Base-by-base conservation (phyloP, 2,888 invertebrate species). In the Apotomis betuletana region DNA sequence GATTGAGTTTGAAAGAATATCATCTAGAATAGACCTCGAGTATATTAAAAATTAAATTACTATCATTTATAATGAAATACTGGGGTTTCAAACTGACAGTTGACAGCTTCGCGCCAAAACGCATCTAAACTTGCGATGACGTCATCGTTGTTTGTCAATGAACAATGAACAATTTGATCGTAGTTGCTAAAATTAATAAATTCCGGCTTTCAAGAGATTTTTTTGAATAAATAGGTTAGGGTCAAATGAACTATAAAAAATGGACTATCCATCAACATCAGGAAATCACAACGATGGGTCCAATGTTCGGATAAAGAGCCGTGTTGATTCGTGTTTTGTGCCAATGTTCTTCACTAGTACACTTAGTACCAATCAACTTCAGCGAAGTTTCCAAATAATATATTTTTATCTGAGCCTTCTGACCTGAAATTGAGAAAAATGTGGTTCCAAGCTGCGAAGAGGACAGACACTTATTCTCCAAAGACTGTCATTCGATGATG, bases 361-460 rank as follows among this genome's bases (percentile, higher is more conserved):
- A n/a, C n/a, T n/a, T n/a, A n/a, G 15, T 15, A 1, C 1, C 15
- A 0, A 15, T 15, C 15, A 15, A 15, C 15, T 15, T 15, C 1
- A 15, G 15, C 15, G 15, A 15, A 15, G 15, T 15, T 15, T 15
- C 15, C 15, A 15, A 15, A 15, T 15, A 58, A 67, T 58, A 54
- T 46, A n/a, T 58, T 58, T 67, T 67, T 59, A 38, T 59, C 59
- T 67, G 67, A 49, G 12, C 59, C 67, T 51, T 49, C 58, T 36
- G 67, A 59, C 36, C 59, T 59, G 5, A 51, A 58, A 67, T 49
- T 67, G 58, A 59, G 67, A 67, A 67, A 8, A 51, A 59, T 51
- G 51, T 62, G 62, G 62, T 62, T 62, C 36, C 62, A 62, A 62
- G 62, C 62, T 62, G 62, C 52, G 62, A 62, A 62, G 51, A 49